Percentiles rank a stretch among this genome's conserved stretches.
These are phyloP conservation scores for Zalophus californianus DNA, from an alignment of 2,797 vertebrate species.

Conservation along the genomic window DNA sequence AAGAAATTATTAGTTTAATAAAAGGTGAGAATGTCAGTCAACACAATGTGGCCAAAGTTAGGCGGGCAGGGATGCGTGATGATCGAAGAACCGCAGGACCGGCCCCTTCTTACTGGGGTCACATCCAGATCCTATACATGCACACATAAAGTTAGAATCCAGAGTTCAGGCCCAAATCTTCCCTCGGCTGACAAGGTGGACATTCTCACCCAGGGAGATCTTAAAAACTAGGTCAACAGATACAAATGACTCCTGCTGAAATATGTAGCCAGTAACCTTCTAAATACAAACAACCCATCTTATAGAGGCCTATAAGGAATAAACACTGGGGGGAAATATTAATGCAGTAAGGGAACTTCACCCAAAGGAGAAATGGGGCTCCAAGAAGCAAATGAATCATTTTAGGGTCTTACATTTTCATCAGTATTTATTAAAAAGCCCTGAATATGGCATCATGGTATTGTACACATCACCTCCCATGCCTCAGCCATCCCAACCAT, in stretches of 20 bases:
- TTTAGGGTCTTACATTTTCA: background rate
- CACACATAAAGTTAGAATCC: background rate
- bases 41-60: background rate
- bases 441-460: background rate
- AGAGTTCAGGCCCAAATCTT: background rate
- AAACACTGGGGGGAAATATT: background rate
- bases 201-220: background rate
- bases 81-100: background rate
- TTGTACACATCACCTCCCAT: no score
- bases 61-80: accelerated
- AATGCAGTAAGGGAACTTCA: background rate
- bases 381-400: background rate
- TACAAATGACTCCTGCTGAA: background rate
- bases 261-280: background rate
- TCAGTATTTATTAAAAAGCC: background rate
- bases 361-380: background rate
- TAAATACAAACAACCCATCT: background rate
- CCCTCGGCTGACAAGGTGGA: background rate
- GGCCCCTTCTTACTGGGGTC: background rate
- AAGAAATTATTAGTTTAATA: background rate
- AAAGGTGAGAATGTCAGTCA: background rate
- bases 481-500: background rate
- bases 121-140: background rate
- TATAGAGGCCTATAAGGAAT: background rate
- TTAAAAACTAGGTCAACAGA: background rate